A percentile compares a stretch with the other conserved stretches of the same genome.
Conservation (phyloP, 2,113 vertebrate genomes). For the Anhinga anhinga region DNA sequence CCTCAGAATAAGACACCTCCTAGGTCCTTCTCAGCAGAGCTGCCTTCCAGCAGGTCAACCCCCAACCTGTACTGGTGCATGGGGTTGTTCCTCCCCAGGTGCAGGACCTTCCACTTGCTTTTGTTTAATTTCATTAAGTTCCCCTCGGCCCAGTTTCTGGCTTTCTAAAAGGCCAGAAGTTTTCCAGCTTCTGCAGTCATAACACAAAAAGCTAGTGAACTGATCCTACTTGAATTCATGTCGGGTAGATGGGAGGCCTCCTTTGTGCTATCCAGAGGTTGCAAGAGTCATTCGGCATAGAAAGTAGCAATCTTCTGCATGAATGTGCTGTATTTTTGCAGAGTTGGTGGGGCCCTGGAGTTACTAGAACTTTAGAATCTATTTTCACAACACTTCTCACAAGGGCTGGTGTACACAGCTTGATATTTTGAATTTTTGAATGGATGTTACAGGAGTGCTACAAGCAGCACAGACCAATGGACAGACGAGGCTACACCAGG, state of each 20-base stretch:
- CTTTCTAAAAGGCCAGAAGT: neutral
- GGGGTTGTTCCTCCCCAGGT: too few species aligned
- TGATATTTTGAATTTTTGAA: neutral
- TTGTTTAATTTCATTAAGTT: too few species aligned
- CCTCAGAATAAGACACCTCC: too few species aligned
- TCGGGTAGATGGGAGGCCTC: neutral
- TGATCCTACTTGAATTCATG: neutral
- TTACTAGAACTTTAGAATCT: neutral
- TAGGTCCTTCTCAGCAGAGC: too few species aligned
- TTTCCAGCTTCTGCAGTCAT: neutral
- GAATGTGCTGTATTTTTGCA: neutral
- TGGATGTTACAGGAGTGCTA: neutral
- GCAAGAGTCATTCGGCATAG: neutral
- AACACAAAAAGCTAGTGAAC: neutral
- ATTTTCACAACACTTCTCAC: neutral
- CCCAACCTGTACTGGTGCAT: too few species aligned
- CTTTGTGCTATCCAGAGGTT: neutral
- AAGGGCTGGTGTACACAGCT: too few species aligned
- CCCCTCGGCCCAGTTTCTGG: too few species aligned
- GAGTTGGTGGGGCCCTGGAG: neutral
- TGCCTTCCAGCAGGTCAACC: too few species aligned
- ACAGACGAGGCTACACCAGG: too few species aligned
- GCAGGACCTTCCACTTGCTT: too few species aligned
- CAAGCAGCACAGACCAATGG: rapidly evolving
- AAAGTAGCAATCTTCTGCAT: neutral